Conservation (phyloP, 2,888 invertebrate genomes). For the Sinotaia quadrata region DNA sequence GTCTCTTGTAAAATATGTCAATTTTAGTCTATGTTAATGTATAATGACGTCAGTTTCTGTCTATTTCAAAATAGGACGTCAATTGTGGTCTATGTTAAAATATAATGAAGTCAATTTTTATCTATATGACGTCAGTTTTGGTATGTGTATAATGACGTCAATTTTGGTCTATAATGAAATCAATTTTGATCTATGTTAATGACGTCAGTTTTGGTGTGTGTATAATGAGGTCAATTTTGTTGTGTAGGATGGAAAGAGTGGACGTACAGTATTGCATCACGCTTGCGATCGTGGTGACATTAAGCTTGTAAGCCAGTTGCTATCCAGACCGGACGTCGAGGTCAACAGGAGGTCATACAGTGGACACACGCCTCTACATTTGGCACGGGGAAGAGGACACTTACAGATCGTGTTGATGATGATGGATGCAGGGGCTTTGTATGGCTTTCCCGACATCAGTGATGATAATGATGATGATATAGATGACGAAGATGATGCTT, state of each 20-base stretch:
- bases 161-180: too few relatives aligned
- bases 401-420: not conserved
- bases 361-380: not conserved
- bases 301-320: not conserved
- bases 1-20: too few relatives aligned
- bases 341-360: not conserved
- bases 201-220: too few relatives aligned
- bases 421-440: not conserved
- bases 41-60: too few relatives aligned
- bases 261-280: slow-evolving; percentile 24
- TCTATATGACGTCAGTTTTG: too few relatives aligned
- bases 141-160: too few relatives aligned
- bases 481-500: not conserved
- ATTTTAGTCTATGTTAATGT: too few relatives aligned
- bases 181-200: too few relatives aligned
- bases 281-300: slow-evolving; percentile 22
- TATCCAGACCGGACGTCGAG: not conserved
- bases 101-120: too few relatives aligned
- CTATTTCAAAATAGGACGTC: too few relatives aligned
- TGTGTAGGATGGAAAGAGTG: slow-evolving; percentile 29
- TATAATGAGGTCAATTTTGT: too few relatives aligned
- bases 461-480: not conserved
- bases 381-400: not conserved
- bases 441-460: not conserved
- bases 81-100: too few relatives aligned